These are phyloP conservation scores for Phyllopteryx taeniolatus DNA, from an alignment of 2,113 vertebrate genomes.

Conservation along the genomic window DNA sequence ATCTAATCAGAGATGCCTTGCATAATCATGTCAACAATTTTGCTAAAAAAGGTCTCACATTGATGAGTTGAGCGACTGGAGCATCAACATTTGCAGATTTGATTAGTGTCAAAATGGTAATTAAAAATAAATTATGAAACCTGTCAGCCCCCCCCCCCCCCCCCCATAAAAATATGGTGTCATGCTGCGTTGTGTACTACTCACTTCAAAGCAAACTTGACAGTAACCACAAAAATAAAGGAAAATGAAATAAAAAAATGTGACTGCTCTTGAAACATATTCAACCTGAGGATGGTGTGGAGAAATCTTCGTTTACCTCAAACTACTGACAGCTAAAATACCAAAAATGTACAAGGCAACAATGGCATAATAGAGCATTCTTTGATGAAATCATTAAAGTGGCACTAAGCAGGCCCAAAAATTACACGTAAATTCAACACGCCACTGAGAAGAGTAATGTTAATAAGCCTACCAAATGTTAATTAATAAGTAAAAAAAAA, in stretches of 20 bases:
- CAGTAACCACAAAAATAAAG: not conserved
- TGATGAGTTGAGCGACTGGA: not conserved
- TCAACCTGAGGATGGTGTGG: not conserved
- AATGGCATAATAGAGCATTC: not conserved
- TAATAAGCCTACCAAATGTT: too few relatives aligned
- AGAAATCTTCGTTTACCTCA: not conserved
- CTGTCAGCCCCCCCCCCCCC: not conserved
- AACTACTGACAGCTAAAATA: not conserved
- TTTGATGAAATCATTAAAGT: not conserved
- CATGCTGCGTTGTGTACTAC: slow-evolving; percentile 1
- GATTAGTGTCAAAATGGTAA: slow-evolving; percentile 2
- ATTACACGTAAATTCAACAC: too few relatives aligned
- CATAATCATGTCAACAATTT: not conserved
- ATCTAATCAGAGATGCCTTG: not conserved
- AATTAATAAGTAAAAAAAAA: too few relatives aligned
- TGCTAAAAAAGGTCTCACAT: not conserved
- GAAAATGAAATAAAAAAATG: not conserved
- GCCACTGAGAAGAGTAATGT: too few relatives aligned
- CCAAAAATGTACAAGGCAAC: not conserved
- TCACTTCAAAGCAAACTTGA: slow-evolving; percentile 6
- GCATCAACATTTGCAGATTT: not conserved
- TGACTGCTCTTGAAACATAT: slow-evolving; percentile 1
- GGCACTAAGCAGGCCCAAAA: too few relatives aligned
- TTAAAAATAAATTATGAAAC: slow-evolving; percentile 1
- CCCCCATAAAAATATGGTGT: not conserved